Conservation (phyloP, 2,797 vertebrate species). For the Chelonia mydas region DNA sequence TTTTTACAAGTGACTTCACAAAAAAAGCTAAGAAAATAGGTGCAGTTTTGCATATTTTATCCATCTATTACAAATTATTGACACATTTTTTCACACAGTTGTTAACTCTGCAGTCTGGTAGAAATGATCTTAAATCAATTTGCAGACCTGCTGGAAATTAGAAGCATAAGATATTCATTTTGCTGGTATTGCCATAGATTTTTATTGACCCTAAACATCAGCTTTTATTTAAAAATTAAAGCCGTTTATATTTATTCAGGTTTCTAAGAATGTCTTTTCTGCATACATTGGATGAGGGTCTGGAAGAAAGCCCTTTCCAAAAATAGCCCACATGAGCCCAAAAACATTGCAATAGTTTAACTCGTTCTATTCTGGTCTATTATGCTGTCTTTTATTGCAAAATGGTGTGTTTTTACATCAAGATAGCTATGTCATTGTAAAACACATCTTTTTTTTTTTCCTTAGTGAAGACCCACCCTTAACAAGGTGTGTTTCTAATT, state of each 20-base stretch:
- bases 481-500: neutral
- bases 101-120: neutral
- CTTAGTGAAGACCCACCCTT: neutral
- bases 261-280: neutral
- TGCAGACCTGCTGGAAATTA: neutral
- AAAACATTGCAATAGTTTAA: accelerated
- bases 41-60: neutral
- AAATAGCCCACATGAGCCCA: accelerated
- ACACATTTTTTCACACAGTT: neutral
- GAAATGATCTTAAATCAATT: neutral
- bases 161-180: neutral
- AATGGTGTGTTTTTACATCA: neutral
- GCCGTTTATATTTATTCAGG: neutral
- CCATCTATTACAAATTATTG: neutral
- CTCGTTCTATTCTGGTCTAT: accelerated
- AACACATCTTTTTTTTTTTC: neutral
- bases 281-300: too few relatives aligned
- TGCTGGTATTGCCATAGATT: neutral
- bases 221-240: neutral
- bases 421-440: neutral
- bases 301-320: neutral
- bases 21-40: neutral
- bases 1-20: neutral
- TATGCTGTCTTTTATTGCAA: neutral
- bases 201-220: neutral